These are phyloP conservation scores for Silurus asotus DNA, from an alignment of 2,113 vertebrate genomes.

Conservation along the genomic window DNA sequence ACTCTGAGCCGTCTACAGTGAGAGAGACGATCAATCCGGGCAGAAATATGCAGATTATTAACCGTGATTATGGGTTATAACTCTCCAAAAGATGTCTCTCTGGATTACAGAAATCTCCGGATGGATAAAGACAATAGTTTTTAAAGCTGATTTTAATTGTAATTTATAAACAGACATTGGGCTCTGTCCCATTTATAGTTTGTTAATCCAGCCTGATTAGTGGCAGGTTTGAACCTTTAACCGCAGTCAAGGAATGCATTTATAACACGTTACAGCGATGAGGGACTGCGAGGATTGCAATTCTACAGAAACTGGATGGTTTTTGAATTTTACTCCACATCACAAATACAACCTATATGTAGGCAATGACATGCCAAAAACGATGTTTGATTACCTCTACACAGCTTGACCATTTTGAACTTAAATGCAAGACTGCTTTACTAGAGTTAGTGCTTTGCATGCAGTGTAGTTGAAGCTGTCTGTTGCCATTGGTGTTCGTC, in stretches of 20 bases:
- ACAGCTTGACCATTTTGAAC: conserved; percentile 28
- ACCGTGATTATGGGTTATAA: background rate
- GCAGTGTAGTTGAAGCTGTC: conserved; percentile 47
- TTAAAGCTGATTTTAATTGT: conserved; percentile 46
- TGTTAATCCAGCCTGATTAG: conserved; percentile 58
- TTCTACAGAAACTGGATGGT: conserved; percentile 16
- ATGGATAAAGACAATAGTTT: conserved; percentile 50
- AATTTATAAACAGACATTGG: conserved; percentile 49
- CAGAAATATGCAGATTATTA: conserved; percentile 9
- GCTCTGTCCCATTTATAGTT: conserved; percentile 51
- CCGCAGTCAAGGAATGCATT: conserved; percentile 24
- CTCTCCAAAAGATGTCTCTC: conserved; percentile 42
- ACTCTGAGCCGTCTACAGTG: conserved; percentile 50
- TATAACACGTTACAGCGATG: conserved; percentile 43
- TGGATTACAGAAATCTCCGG: conserved; percentile 59
- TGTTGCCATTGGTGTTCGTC: conserved; percentile 45
- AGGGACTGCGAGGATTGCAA: conserved; percentile 22
- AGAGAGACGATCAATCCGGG: conserved; percentile 13
- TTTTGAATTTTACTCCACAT: conserved; percentile 26
- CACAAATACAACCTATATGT: conserved; percentile 45
- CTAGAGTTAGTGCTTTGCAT: conserved; percentile 51
- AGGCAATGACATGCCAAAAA: conserved; percentile 62
- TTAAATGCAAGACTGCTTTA: conserved; percentile 33
- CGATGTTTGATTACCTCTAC: conserved; percentile 45
- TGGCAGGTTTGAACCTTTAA: conserved; percentile 50